Percentiles rank a stretch among this genome's conserved stretches.
Conservation (phyloP, 2,113 vertebrate genomes). For the Miniopterus natalensis region DNA sequence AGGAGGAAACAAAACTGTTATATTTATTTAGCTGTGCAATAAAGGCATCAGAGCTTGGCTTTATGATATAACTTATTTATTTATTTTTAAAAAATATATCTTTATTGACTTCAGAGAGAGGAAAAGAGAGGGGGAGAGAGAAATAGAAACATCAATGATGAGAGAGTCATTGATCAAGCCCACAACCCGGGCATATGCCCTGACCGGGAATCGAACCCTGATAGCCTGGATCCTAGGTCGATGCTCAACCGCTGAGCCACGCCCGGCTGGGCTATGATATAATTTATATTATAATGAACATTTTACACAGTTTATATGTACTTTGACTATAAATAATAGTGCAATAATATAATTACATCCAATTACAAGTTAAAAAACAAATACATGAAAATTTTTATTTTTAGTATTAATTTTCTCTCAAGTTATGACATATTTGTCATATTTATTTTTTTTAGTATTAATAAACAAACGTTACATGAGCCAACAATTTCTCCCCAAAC, state of each 20-base stretch:
- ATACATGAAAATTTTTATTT: not conserved
- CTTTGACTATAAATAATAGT: not conserved
- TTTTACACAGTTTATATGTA: not conserved
- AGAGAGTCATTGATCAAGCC: too few species aligned
- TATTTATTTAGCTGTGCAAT: not conserved
- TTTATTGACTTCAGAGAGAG: too few species aligned
- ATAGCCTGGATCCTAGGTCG: too few species aligned
- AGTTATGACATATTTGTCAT: not conserved
- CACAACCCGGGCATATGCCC: too few species aligned
- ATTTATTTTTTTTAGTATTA: not conserved
- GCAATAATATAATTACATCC: not conserved
- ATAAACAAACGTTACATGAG: not conserved
- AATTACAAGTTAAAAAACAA: not conserved
- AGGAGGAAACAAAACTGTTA: not conserved
- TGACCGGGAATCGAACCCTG: too few species aligned
- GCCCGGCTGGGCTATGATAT: not conserved
- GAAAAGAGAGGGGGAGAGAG: too few species aligned
- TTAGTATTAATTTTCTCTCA: not conserved
- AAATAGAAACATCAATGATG: too few species aligned
- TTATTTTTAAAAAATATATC: too few species aligned
- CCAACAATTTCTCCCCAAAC: not conserved
- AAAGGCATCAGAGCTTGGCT: not conserved
- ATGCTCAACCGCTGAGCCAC: too few species aligned
- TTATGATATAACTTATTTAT: not conserved
- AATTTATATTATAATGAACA: not conserved